Conservation (phyloP, 1,140 invertebrate genomes). For the Papilio xuthus region DNA sequence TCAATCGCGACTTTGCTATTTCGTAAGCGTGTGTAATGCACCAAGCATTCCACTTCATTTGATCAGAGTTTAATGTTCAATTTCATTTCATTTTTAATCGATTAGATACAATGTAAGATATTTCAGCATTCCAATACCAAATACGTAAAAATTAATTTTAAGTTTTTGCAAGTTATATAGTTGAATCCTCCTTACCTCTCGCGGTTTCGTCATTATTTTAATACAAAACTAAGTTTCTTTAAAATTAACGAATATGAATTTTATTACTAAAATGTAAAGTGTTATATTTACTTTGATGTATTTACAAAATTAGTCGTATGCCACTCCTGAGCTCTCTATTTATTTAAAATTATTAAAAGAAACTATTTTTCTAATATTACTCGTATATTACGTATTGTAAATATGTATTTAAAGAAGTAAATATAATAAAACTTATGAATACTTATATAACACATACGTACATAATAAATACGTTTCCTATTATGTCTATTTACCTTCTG, state of each 20-base stretch:
- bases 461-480: background rate
- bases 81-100: background rate
- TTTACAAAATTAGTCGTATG: background rate
- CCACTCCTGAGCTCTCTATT: background rate
- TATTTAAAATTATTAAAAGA: background rate
- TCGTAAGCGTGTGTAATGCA: background rate
- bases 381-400: background rate
- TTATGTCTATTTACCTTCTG: background rate
- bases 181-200: no score
- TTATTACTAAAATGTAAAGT: background rate
- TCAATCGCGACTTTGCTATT: background rate
- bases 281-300: conserved; percentile 1
- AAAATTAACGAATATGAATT: background rate
- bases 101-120: background rate
- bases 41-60: background rate
- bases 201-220: background rate
- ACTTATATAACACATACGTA: background rate
- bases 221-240: background rate
- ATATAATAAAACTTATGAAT: background rate
- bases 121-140: background rate
- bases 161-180: no score
- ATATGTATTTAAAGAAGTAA: no score
- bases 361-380: background rate
- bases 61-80: background rate
- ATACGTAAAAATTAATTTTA: no score